Conservation (phyloP, 2,113 vertebrate species). For the Andinoacara biseriatus region DNA sequence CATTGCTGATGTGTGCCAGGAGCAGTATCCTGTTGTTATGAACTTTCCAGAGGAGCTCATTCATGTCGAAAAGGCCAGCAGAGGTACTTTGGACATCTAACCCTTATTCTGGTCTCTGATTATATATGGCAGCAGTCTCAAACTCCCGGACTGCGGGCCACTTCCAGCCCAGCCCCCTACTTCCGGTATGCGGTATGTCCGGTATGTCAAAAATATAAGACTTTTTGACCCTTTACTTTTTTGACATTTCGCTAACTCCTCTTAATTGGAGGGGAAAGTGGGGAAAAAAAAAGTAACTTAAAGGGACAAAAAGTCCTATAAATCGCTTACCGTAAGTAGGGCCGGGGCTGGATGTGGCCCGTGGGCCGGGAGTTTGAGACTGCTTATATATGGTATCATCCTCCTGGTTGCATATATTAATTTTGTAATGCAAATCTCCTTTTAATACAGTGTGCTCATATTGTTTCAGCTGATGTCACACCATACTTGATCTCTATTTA, state of each 20-base stretch:
- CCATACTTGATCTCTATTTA: neutral
- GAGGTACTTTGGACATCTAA: conserved; percentile 78
- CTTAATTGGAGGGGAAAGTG: no score
- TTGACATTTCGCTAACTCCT: no score
- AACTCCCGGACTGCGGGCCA: no score
- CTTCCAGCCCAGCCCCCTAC: no score
- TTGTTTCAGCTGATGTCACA: neutral
- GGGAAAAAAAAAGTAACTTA: no score
- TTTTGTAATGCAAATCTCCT: neutral
- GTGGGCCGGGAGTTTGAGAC: no score
- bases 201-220: no score
- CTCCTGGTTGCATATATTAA: neutral
- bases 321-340: no score
- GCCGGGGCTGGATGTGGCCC: no score
- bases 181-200: no score
- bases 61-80: conserved; percentile 92
- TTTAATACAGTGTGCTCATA: neutral
- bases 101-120: neutral
- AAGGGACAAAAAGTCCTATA: no score
- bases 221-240: no score
- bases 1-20: conserved; percentile 87
- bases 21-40: conserved; percentile 85
- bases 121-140: neutral
- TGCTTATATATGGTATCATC: neutral
- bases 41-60: conserved; percentile 88